A percentile compares a stretch with the other conserved stretches of the same genome.
Conservation (phyloP, 2,797 vertebrate species). For the Chiloscyllium punctatum region DNA sequence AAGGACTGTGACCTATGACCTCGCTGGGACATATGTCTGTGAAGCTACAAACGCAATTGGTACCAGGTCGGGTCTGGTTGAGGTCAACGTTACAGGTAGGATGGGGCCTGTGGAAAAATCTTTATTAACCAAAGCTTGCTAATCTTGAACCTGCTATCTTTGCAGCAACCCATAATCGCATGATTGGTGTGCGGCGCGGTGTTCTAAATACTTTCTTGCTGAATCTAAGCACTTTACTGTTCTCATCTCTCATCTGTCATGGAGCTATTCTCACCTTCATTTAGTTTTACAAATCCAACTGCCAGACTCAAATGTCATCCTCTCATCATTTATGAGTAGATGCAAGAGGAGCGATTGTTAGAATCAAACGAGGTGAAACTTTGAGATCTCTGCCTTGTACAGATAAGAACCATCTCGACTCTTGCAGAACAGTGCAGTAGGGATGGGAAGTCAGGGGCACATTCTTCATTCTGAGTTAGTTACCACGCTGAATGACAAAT, state of each 20-base stretch:
- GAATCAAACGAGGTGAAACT: neutral
- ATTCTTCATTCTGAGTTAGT: neutral
- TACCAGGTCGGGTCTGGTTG: slow-evolving; percentile 81
- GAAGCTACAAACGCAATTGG: slow-evolving; percentile 89
- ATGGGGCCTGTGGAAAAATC: neutral
- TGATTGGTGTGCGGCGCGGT: neutral
- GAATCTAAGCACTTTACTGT: neutral
- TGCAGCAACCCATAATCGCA: neutral
- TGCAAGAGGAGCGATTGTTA: neutral
- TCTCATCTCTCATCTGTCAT: neutral
- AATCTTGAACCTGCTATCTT: slow-evolving; percentile 16
- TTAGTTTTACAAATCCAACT: neutral
- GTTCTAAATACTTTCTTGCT: neutral
- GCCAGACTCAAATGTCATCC: neutral
- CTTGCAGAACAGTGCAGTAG: too few relatives aligned
- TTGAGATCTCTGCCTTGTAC: neutral
- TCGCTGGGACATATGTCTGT: slow-evolving; percentile 84
- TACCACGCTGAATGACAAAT: neutral
- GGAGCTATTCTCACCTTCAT: neutral
- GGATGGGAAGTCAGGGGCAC: neutral
- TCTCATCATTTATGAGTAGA: neutral
- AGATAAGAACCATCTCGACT: neutral
- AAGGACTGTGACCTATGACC: slow-evolving; percentile 75
- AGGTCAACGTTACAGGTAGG: slow-evolving; percentile 97
- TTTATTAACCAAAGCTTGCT: slow-evolving; percentile 29